Evolutionary conservation across 2,797 vertebrate species (phyloP), one percentile per base, ranked within the genome.

Genomic region (Botia almorhae): DNA sequence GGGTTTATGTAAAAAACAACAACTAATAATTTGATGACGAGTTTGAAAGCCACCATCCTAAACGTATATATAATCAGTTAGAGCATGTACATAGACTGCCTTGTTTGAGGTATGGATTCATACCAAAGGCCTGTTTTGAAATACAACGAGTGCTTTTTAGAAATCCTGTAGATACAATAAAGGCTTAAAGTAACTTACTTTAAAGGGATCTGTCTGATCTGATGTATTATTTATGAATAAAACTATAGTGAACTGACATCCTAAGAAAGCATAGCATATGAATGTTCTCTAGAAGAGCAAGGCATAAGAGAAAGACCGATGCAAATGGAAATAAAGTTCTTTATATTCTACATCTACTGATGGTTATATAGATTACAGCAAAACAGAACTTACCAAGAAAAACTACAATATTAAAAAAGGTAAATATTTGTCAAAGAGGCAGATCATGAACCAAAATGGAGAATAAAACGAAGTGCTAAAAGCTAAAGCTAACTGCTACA

Each of bases 1-100:
- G 46, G 80, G 74, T 76, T 78, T 68, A 68, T 65, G 76, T 84
- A 75, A 81, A 55, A 39, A 83, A 75, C 23, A 33, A 74, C 74
- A 79, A 69, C 43, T 46, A 33, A 55, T 83, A 51, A 51, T 64
- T 68, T 53, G 48, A 23, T 78, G 68, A 74, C 60, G 43, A 68
- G 76, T 83, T 81, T 61, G n/a, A 64, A 75, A 67, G 55, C 50
- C 36, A 61, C 65, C 56, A 50, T 64, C 33, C 69, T 61, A 23
- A 80, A 63, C 72, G 84, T 36, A 36, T 55, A 50, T 82, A 78
- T 72, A 50, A 78, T 80, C 48, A 53, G 64, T 64, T 63, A 71
- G 67, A 85, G 26, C 48, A 53, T 69, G 69, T 58, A 74, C 68
- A 55, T 67, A 75, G 60, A 69, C 23, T 39, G 53, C 13, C 26